These are phyloP conservation scores for Sinonovacula constricta DNA, from an alignment of 1,140 invertebrate genomes.

Conservation along the genomic window DNA sequence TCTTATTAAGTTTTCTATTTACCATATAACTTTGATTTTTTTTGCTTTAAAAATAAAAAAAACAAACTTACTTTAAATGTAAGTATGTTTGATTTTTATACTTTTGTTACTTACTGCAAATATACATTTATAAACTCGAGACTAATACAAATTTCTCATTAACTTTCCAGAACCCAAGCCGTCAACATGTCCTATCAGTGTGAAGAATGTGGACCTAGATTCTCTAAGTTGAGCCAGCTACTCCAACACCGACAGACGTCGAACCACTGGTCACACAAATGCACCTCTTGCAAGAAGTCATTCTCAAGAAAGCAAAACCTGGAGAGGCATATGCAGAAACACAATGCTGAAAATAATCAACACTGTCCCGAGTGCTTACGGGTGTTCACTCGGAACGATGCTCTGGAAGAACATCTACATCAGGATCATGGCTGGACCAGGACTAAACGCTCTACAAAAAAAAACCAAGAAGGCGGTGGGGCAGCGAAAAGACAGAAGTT, in stretches of 20 bases:
- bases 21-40: no score
- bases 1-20: no score
- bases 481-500: neutral
- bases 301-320: constrained; percentile 2
- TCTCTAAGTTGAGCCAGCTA: neutral
- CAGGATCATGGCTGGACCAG: neutral
- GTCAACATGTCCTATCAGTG: neutral
- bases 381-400: constrained; percentile 13
- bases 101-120: no score
- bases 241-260: neutral
- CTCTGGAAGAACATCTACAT: neutral
- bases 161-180: neutral
- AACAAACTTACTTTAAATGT: no score
- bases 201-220: neutral
- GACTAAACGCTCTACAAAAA: neutral
- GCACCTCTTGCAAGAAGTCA: neutral
- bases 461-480: neutral
- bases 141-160: neutral
- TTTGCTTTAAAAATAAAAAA: no score
- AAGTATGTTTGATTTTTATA: no score
- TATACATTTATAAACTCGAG: neutral
- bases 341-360: constrained; percentile 12
- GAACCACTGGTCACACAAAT: neutral
- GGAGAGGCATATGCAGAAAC: constrained; percentile 3
- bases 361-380: constrained; percentile 29